Evolutionary conservation across 1,140 invertebrate genomes (phyloP), one percentile per base, ranked within the genome.

Genomic region (Harlomillsia oculata): DNA sequence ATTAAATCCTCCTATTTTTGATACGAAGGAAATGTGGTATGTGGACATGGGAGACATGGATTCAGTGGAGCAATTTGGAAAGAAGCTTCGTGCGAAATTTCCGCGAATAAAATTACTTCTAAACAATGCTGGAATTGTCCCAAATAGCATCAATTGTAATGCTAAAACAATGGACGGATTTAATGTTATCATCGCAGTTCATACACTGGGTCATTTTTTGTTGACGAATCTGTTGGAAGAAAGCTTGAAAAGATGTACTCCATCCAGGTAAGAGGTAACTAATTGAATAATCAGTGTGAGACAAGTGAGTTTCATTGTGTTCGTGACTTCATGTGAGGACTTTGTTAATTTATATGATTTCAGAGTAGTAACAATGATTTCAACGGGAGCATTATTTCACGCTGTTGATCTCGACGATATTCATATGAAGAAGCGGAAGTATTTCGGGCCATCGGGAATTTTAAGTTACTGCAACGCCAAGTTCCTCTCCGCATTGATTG

Each of bases 161-260:
- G 23, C 18, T 5, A 32, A 32, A 32, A 51, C 49, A 0, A 51
- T 39, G 21, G 49, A 51, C n/a, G 34, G 34, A 1, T 51, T 51
- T 20, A 30, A 39, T 18, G 18, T 26, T 14, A 2, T 21, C 18
- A 13, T 51, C 3, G 49, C 25, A 0, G 49, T 51, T 20, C 37
- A 51, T 25, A 20, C 37, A 13, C 29, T 51, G 21, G 49, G 49
- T 26, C 49, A 28, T 37, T 51, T 51, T 21, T 26, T 51, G 2
- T 23, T 51, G 13, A 51, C 49, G 1, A 37, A 37, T 16, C 20
- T 51, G 1, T 36, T 51, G 5, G 3, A 39, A 9, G 20, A 21
- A 2, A 37, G 26, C 6, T 2, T 51, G 13, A n/a, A 5, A 3
- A 25, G 8, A 1, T 32, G 20, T 28, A n/a, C 30, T 13, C 30